Evolutionary conservation across 2,113 vertebrate species (phyloP).

Genomic region (Alethe diademata): DNA sequence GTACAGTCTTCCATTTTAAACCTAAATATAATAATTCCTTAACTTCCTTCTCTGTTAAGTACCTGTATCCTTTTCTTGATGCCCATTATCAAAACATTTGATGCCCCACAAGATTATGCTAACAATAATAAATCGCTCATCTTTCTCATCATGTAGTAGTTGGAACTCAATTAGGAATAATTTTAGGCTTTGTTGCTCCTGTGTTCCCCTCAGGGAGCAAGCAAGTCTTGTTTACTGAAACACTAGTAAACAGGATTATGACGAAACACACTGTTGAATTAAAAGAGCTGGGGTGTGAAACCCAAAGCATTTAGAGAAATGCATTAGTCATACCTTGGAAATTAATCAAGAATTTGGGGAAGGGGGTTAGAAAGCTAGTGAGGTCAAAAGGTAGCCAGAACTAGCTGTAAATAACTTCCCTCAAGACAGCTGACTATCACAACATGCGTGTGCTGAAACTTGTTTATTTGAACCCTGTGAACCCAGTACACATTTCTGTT

Average conservation of each 20-base stretch:
- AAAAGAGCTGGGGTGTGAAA: conserved; percentile 6
- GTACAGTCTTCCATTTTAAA: not conserved
- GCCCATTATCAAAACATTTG: not conserved
- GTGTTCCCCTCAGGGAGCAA: not conserved
- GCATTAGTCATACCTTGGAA: conserved; percentile 33
- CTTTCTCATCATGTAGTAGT: not conserved
- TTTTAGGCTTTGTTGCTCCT: not conserved
- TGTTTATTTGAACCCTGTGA: conserved; percentile 3
- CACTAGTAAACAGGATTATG: conserved; percentile 7
- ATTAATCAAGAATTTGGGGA: not conserved
- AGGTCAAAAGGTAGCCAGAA: not conserved
- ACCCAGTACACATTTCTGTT: not conserved
- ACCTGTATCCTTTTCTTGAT: not conserved
- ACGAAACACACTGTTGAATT: not conserved
- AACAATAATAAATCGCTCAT: not conserved
- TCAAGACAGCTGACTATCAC: not conserved
- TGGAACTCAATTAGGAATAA: not conserved
- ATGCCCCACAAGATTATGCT: not conserved
- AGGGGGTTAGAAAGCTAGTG: not conserved
- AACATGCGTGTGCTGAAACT: not conserved
- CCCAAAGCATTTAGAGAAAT: conserved; percentile 3
- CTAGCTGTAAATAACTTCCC: not conserved
- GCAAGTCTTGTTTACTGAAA: conserved; percentile 24
- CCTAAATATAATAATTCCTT: not conserved
- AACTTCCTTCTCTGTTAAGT: not conserved